These are phyloP conservation scores for Atrina japonica DNA, from an alignment of 2,888 invertebrate genomes.

Conservation along the genomic window DNA sequence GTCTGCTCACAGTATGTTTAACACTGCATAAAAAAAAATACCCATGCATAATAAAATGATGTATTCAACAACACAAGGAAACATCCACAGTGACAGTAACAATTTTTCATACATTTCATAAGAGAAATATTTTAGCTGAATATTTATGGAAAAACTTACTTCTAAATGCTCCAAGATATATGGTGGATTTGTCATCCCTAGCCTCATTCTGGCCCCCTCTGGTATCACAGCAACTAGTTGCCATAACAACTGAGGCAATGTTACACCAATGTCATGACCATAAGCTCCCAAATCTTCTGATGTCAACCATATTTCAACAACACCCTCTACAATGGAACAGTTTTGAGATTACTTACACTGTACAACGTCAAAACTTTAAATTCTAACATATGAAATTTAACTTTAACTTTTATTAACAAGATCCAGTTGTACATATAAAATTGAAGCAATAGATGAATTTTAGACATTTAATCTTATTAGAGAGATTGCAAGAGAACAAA, in stretches of 20 bases:
- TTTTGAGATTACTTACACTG: neutral
- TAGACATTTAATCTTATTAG: too few relatives aligned
- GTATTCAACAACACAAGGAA: too few relatives aligned
- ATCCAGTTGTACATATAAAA: neutral
- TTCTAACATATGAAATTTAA: neutral
- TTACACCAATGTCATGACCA: conserved; percentile 95
- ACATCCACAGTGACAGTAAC: too few relatives aligned
- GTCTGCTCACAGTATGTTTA: too few relatives aligned
- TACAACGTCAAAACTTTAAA: neutral
- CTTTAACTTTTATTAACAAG: neutral
- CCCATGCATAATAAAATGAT: too few relatives aligned
- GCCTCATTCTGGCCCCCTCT: conserved; percentile 84
- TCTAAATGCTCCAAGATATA: conserved; percentile 97
- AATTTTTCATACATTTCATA: too few relatives aligned
- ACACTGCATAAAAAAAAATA: too few relatives aligned
- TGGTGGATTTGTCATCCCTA: conserved; percentile 99
- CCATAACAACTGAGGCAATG: conserved; percentile 92
- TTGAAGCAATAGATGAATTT: neutral
- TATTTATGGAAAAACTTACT: too few relatives aligned
- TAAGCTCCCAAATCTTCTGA: conserved; percentile 99
- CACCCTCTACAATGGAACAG: conserved; percentile 91
- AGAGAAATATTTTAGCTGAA: too few relatives aligned
- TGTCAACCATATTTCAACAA: conserved; percentile 98
- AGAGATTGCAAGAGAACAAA: too few relatives aligned
- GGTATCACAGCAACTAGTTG: conserved; percentile 87